Evolutionary conservation across 2,113 vertebrate genomes (phyloP), one percentile per base, ranked within the genome.

Genomic region (Setophaga petechia): DNA sequence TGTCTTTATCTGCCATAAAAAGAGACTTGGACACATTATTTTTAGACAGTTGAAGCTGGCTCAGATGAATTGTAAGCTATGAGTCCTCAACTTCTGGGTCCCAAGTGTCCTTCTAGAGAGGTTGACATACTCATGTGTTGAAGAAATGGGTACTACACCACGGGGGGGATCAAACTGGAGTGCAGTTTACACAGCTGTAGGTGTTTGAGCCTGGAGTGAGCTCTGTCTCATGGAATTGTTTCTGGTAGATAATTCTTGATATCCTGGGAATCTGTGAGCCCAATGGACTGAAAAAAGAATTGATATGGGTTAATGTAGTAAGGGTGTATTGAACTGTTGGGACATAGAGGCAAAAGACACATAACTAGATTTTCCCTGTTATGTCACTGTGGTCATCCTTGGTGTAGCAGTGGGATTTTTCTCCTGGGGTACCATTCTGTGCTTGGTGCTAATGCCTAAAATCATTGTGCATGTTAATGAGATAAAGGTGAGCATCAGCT

Each of bases 1-100:
- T 55, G 46, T 88, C 59, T 83, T 86, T 63, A 39, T 80, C 30
- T 20, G 44, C 76, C 76, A 78, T 67, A n/a, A 66, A 90, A 93
- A 83, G 33, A 84, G 72, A 31, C 19, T 81, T 2, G 1, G 25
- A 30, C 39, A 13, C 25, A n/a, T 87, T 80, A 69, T 73, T 90
- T 96, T 88, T 86, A 93, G 72, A 21, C 46, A 59, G 51, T 6
- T 77, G 49, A 72, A 79, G 74, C 31, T 62, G 65, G 28, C 37
- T 76, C 12, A 65, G 49, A 47, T 59, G 33, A 68, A 58, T 55
- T 92, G 27, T 46, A 62, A 80, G n/a, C 33, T n/a, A 1, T 8
- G 30, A 71, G 35, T 72, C 62, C 15, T 61, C 39, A 61, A 14
- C 35, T 85, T 67, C 37, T 74, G 33, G 3, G n/a, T 84, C 43